Evolutionary conservation across 2,888 invertebrate genomes (phyloP).

Genomic region (Dryococelus australis): DNA sequence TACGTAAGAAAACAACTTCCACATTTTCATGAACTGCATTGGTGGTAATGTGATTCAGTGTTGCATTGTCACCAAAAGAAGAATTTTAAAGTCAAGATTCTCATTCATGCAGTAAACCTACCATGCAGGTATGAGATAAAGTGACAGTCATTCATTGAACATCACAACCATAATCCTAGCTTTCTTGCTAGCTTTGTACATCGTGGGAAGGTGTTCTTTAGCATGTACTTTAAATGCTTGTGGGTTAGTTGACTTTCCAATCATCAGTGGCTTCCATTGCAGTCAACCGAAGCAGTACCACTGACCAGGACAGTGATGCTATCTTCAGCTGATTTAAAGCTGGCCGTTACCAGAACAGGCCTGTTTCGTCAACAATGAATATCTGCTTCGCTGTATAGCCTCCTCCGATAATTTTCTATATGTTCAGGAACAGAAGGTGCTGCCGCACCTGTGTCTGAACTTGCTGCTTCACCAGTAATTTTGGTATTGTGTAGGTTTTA

Average conservation of each 20-base stretch:
- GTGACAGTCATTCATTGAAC: constrained; percentile 11
- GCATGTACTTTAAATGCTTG: not conserved
- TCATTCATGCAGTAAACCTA: not conserved
- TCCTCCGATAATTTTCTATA: too few species aligned
- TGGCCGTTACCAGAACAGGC: too few species aligned
- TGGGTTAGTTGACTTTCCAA: not conserved
- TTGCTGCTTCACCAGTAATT: too few species aligned
- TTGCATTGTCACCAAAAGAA: not conserved
- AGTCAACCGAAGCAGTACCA: constrained; percentile 30
- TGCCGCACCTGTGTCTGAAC: too few species aligned
- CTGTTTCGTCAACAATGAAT: too few species aligned
- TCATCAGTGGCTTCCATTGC: constrained; percentile 26
- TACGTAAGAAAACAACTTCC: not conserved
- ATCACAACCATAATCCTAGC: constrained; percentile 3
- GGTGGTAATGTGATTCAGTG: not conserved
- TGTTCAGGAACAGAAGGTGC: too few species aligned
- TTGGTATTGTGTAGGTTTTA: too few species aligned
- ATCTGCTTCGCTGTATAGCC: too few species aligned
- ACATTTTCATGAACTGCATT: not conserved
- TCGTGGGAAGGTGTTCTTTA: constrained; percentile 13
- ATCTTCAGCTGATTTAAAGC: constrained; percentile 30
- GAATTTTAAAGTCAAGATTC: not conserved
- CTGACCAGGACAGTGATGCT: constrained; percentile 21
- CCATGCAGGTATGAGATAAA: not conserved
- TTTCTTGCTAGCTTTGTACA: constrained; percentile 21